Base-by-base conservation (phyloP, 2,888 invertebrate genomes). In the Nomada flava region DNA sequence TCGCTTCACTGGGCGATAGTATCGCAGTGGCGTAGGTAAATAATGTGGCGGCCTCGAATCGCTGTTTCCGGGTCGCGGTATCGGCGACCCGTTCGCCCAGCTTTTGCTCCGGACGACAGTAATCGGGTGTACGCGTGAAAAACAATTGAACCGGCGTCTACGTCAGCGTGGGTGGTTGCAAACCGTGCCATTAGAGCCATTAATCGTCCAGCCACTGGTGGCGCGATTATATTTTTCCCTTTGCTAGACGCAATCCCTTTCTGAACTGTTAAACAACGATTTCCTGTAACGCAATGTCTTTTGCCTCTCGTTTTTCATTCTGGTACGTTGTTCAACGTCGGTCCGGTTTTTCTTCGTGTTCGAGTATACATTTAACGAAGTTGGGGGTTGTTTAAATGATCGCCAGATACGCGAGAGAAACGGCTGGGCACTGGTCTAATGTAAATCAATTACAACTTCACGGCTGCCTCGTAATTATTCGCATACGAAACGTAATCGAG, bases 401-500 rank as follows among this genome's bases (percentile, higher is more conserved):
- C 18, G 52, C 18, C n/a, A n/a, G 9, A 20, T 20, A 53, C 20
- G 53, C 2, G 20, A 53, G 20, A 11, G 53, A 7, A 53, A 20
- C 3, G n/a, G 53, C 3, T 20, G 9, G n/a, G 62, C 47, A 52
- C 20, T 18, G 42, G 26, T 65, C 70, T 79, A 76, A 70, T 42
- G 64, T 47, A 70, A 71, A 67, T 76, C 71, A 79, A 79, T 79
- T 69, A 70, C 29, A 13, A 18, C 20, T 26, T 20, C 29, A 9
- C 29, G 20, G 13, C 26, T 26, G 44, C 10, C 29, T 26, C 50
- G 65, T 67, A 72, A 72, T 76, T 72, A 63, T 59, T 76, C 42
- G 55, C 29, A 50, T 36, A 63, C 55, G 55, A 67, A 68, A 67
- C 63, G 57, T 74, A 74, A 68, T 74, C 68, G 68, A 74, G 69